phyloP scores from a whole-genome alignment of 2,113 vertebrate species.

The Istiophorus platypterus region DNA sequence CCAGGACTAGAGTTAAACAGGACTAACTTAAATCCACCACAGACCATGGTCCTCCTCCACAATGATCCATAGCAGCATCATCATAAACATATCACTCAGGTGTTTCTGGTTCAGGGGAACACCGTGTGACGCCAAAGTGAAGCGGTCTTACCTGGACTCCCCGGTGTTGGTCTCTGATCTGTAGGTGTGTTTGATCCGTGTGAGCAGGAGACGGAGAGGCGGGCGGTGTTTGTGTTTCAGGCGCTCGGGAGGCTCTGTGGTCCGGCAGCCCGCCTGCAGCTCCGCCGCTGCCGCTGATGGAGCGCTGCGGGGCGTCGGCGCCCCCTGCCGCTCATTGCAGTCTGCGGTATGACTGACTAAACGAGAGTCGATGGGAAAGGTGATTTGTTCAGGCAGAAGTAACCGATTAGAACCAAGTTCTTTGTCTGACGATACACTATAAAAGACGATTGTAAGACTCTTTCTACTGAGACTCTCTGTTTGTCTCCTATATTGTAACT shows the following conservation, averaged over 20 bases:
- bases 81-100: neutral
- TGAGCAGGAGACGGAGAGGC: neutral
- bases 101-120: neutral
- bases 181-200: neutral
- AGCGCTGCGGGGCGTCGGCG: neutral
- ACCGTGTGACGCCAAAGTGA: neutral
- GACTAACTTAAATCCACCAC: neutral
- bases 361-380: too few species aligned
- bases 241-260: neutral
- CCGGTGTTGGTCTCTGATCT: neutral
- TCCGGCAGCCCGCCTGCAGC: neutral
- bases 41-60: neutral
- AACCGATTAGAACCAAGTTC: too few species aligned
- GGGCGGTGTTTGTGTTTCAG: neutral
- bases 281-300: neutral
- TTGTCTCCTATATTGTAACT: too few species aligned
- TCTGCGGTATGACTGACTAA: too few species aligned
- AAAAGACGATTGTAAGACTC: too few species aligned
- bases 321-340: conserved; percentile 5
- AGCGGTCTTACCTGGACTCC: neutral
- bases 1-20: neutral
- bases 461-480: too few species aligned
- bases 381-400: too few species aligned
- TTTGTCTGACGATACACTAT: too few species aligned
- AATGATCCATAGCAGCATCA: neutral